These are phyloP conservation scores for Melipona quadrifasciata DNA, from an alignment of 1,140 invertebrate genomes.

Conservation along the genomic window DNA sequence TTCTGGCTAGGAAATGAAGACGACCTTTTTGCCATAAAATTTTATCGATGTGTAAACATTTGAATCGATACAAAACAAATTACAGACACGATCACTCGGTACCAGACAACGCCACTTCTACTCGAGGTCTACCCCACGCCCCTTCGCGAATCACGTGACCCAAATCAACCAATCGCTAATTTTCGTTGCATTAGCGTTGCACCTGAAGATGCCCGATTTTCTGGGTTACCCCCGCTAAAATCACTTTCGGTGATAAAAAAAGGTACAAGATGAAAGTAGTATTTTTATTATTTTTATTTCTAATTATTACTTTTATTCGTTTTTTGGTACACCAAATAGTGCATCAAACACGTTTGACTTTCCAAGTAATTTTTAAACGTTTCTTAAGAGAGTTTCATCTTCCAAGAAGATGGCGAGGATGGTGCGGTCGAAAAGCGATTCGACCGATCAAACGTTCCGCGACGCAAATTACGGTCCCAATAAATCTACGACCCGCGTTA, in stretches of 20 bases:
- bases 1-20: too few species aligned
- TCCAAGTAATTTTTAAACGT: background rate
- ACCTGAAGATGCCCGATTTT: too few species aligned
- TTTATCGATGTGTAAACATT: too few species aligned
- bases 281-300: background rate
- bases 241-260: background rate
- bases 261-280: background rate
- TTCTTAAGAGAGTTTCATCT: background rate
- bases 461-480: background rate
- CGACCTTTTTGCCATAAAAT: too few species aligned
- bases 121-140: too few species aligned
- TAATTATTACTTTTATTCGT: background rate
- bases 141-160: too few species aligned
- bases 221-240: too few species aligned
- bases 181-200: too few species aligned
- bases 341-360: background rate
- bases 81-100: too few species aligned
- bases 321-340: background rate
- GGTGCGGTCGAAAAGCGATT: background rate
- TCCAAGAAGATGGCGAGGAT: background rate
- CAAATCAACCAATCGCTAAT: too few species aligned
- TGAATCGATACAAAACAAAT: too few species aligned
- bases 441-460: conserved; percentile 4
- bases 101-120: too few species aligned
- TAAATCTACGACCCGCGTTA: conserved; percentile 26